Evolutionary conservation across 2,888 invertebrate species (phyloP).

Genomic region (Melangyna quadrimaculata): DNA sequence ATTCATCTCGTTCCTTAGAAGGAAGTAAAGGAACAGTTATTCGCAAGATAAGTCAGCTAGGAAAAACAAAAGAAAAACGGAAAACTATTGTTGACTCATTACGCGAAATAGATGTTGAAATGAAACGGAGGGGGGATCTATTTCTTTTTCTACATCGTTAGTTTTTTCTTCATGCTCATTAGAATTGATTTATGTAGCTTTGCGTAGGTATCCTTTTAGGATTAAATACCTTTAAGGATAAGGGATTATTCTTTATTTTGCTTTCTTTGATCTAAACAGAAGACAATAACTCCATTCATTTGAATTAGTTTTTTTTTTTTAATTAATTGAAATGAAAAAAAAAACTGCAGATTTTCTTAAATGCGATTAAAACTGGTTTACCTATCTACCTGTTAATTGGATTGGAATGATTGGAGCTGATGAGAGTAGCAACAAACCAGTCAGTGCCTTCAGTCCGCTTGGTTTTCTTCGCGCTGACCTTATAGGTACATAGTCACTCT

Average conservation of each 20-base stretch:
- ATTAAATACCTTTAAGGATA: background rate
- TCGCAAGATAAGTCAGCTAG: background rate
- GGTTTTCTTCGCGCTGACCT: too few relatives aligned
- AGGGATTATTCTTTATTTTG: slow-evolving; percentile 14
- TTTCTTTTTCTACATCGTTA: background rate
- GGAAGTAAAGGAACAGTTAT: background rate
- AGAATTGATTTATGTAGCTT: background rate
- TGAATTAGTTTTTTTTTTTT: background rate
- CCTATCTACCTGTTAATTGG: too few relatives aligned
- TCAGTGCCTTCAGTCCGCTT: too few relatives aligned
- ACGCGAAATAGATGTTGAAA: slow-evolving; percentile 42
- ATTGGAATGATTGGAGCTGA: background rate
- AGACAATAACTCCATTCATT: background rate
- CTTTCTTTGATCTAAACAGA: slow-evolving; percentile 15
- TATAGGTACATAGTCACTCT: too few relatives aligned
- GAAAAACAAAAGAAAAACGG: background rate
- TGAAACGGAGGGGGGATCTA: background rate
- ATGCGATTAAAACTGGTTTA: background rate
- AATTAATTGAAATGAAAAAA: background rate
- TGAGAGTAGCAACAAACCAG: too few relatives aligned
- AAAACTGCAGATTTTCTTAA: background rate
- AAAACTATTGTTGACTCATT: slow-evolving; percentile 59
- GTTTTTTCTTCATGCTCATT: background rate
- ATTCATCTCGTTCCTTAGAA: slow-evolving; percentile 56
- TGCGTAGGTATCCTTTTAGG: background rate